These are phyloP conservation scores for Harmothoe impar DNA, from an alignment of 2,888 invertebrate genomes.

Conservation along the genomic window DNA sequence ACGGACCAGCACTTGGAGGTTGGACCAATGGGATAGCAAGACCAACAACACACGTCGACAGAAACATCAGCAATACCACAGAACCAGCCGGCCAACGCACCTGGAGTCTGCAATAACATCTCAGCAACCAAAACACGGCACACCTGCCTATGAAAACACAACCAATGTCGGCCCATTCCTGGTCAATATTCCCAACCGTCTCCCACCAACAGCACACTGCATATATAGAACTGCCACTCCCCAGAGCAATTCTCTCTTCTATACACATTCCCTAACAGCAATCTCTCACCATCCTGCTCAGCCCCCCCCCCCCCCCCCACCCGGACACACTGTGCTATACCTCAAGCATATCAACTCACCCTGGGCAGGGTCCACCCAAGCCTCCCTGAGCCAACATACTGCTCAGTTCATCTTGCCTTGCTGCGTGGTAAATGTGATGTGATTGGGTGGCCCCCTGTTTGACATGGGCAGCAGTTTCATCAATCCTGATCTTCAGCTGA, in stretches of 20 bases:
- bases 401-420: neutral
- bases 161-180: neutral
- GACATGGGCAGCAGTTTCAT: constrained; percentile 3
- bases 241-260: neutral
- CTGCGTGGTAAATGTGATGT: neutral
- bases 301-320: neutral
- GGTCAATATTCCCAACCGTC: neutral
- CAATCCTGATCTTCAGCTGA: constrained; percentile 1
- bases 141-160: constrained; percentile 31
- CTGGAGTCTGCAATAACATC: neutral
- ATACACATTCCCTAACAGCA: neutral
- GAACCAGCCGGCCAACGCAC: neutral
- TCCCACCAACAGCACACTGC: neutral
- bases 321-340: neutral
- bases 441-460: neutral
- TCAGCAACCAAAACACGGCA: constrained; percentile 1
- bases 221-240: neutral
- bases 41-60: neutral
- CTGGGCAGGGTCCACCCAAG: neutral
- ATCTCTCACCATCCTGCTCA: neutral
- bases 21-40: no score
- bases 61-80: neutral
- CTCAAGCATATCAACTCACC: neutral
- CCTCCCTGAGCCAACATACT: neutral
- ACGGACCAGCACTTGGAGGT: no score